A percentile compares a stretch with the other conserved stretches of the same genome.
These are phyloP conservation scores for Circaetus cinerascens DNA, from an alignment of 2,113 vertebrate genomes.

Conservation along the genomic window DNA sequence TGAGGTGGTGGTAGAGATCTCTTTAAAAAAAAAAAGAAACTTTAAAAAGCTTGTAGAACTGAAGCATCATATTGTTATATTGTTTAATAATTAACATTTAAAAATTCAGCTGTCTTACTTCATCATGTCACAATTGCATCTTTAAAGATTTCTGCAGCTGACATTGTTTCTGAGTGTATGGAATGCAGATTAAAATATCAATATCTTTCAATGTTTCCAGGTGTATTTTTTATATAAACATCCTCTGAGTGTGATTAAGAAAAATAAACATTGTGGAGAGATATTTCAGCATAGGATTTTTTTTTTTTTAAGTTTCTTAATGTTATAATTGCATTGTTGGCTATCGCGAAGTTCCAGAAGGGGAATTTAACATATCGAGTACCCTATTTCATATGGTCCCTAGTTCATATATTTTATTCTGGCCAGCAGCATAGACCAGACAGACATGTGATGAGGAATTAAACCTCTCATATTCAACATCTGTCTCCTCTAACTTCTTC, in stretches of 20 bases:
- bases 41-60: neutral
- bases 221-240: neutral
- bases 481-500: neutral
- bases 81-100: neutral
- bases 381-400: neutral
- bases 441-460: neutral
- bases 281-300: neutral
- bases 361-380: neutral
- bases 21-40: neutral
- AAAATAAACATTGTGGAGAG: neutral
- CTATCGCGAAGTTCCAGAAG: neutral
- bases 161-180: neutral
- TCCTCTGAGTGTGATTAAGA: neutral
- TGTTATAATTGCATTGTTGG: neutral
- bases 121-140: neutral
- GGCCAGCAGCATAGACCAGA: neutral
- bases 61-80: neutral
- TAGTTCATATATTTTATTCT: neutral
- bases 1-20: neutral
- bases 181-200: neutral
- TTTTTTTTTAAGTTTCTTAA: neutral
- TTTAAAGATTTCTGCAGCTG: neutral
- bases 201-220: neutral
- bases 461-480: neutral
- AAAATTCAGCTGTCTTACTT: slow-evolving; percentile 1